Evolutionary conservation across 2,113 vertebrate species (phyloP).

Genomic region (Nesospiza acunhae): DNA sequence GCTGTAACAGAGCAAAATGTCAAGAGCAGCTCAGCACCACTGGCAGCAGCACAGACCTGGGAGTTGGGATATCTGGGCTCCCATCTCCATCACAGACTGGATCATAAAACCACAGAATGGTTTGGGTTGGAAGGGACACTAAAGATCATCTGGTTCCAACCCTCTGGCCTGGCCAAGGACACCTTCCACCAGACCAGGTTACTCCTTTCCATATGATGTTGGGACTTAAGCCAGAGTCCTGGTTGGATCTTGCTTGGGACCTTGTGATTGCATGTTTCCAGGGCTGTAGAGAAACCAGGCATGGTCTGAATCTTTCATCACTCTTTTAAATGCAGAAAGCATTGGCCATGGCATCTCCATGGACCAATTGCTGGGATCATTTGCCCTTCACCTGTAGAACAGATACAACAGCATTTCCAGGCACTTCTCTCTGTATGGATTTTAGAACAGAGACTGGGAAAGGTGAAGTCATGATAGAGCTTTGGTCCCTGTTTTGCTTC

Average conservation of each 20-base stretch:
- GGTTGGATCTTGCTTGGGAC: neutral
- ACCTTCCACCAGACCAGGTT: neutral
- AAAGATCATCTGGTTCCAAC: neutral
- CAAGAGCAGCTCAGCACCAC: neutral
- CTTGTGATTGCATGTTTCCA: neutral
- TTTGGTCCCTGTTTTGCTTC: neutral
- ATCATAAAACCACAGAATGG: neutral
- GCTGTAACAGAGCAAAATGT: neutral
- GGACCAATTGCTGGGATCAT: neutral
- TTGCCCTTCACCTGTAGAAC: neutral
- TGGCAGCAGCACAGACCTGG: neutral
- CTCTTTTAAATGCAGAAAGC: neutral
- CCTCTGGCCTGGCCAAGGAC: neutral
- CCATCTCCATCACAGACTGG: fast-evolving
- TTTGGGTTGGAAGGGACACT: neutral
- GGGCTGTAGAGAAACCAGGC: neutral
- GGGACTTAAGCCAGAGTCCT: neutral
- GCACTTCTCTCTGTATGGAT: neutral
- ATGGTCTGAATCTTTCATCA: neutral
- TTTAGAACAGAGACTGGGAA: neutral
- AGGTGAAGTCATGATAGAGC: neutral
- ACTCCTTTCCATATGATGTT: neutral
- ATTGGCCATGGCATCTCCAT: neutral
- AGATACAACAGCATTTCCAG: neutral
- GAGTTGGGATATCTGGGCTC: neutral